Evolutionary conservation across 2,797 vertebrate genomes (phyloP), one percentile per base, ranked within the genome.

Genomic region (Nyctibius grandis): DNA sequence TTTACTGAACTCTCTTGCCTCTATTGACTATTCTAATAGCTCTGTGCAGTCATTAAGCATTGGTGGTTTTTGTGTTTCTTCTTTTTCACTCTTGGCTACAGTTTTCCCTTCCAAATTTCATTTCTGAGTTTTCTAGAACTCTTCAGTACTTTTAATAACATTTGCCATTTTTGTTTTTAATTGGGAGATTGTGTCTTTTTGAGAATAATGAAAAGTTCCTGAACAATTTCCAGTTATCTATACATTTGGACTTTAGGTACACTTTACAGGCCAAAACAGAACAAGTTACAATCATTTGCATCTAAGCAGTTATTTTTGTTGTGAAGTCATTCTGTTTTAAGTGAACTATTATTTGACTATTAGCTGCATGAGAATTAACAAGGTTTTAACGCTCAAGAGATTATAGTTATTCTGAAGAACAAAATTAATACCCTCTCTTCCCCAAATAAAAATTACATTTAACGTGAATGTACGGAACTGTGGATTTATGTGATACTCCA

Each of bases 331-430:
- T 44, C 76, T 79, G 33, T 68, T n/a, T 38, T 56, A 78, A 96
- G 50, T 12, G 28, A 85, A 77, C 93, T 91, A 70, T 51, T 90
- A 72, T 61, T 61, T 88, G 40, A 88, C 65, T 54, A 94, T 92
- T 91, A 97, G 54, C 36, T 78, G 25, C 14, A 38, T 23, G 47
- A 90, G 82, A 84, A 93, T 84, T 92, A 91, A 91, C 45, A 54
- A 73, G 65, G 45, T 85, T 91, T 92, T 83, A 92, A 38, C 1
- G 3, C 70, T 84, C 47, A 84, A 60, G 54, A 90, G 93, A 93
- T 92, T 70, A 83, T 1, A 91, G 73, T 59, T 65, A 81, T 25
- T 88, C 51, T 51, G n/a, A 93, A 88, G 40, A 95, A 91, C 40
- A 85, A 85, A 93, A 73, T 65, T 72, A 95, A 93, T 59, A 69